Evolutionary conservation across 2,797 vertebrate genomes (phyloP), one percentile per base, ranked within the genome.

Genomic region (Aselliscus stoliczkanus): DNA sequence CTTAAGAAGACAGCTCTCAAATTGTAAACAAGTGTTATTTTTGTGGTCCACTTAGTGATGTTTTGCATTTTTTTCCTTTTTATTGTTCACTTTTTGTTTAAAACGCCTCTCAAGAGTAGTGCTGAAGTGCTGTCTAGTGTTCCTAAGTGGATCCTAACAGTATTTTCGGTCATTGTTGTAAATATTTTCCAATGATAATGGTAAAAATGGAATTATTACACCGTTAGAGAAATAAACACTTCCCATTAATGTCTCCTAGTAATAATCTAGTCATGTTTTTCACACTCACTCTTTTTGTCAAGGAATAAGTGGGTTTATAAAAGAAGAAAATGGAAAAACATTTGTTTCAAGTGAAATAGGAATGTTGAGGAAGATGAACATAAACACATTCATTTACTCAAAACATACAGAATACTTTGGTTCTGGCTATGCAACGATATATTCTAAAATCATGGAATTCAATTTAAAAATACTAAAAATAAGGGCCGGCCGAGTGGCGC

Each of bases 331-430:
- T 82, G 11, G 27, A 81, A 88, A 23, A 25, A 72, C 54, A 54
- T 72, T 75, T 81, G n/a, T 92, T 86, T 95, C 69, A 75, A 79
- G 27, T 20, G 79, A 89, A 93, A 92, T 6, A 84, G 25, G 47
- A 77, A 89, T 39, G 34, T 2, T 60, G 34, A 93, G 60, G 29
- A 81, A 72, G 27, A 82, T 17, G 25, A 88, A 84, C 79, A 37
- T n/a, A 85, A 84, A 82, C 31, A 88, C 15, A 67, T 34, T 92
- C 21, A 76, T 37, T 39, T 42, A 81, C 17, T 67, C 76, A 64
- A 72, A 81, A 81, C 34, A 75, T 47, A 54, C n/a, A n/a, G n/a
- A n/a, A n/a, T n/a, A n/a, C n/a, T n/a, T n/a, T n/a, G n/a, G n/a
- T n/a, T n/a, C n/a, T n/a, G n/a, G n/a, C n/a, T n/a, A n/a, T n/a